phyloP scores from a whole-genome alignment of 2,797 vertebrate genomes.

The Lepidocolaptes lacrymiger region DNA sequence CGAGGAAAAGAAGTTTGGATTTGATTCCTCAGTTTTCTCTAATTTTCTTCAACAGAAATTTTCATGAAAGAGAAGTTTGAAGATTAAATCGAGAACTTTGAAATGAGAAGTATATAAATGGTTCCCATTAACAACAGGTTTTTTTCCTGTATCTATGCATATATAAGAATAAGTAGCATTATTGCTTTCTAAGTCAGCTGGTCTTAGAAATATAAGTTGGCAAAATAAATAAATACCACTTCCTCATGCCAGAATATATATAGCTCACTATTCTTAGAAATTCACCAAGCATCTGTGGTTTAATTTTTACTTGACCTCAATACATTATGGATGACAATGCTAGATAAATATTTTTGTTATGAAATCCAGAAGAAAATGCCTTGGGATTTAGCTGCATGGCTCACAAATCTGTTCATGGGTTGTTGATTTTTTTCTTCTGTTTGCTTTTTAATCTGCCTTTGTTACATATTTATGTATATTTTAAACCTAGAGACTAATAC shows the following conservation, averaged over 20 bases:
- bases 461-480: slow-evolving; percentile 2
- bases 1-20: neutral
- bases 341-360: slow-evolving; percentile 20
- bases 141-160: neutral
- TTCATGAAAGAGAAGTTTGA: neutral
- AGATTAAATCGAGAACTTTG: neutral
- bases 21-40: neutral
- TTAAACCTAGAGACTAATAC: slow-evolving; percentile 14
- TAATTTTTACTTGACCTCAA: slow-evolving; percentile 44
- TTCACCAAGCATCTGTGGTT: neutral
- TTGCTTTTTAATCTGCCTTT: neutral
- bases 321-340: slow-evolving; percentile 4
- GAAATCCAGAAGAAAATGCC: neutral
- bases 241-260: neutral
- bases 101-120: neutral
- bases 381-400: neutral
- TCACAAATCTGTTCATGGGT: neutral
- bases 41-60: neutral
- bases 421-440: neutral
- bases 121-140: neutral
- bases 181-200: neutral
- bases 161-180: neutral
- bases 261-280: neutral
- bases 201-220: neutral
- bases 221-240: slow-evolving; percentile 2